phyloP scores from a whole-genome alignment of 2,888 invertebrate genomes.

The Sipunculus nudus region DNA sequence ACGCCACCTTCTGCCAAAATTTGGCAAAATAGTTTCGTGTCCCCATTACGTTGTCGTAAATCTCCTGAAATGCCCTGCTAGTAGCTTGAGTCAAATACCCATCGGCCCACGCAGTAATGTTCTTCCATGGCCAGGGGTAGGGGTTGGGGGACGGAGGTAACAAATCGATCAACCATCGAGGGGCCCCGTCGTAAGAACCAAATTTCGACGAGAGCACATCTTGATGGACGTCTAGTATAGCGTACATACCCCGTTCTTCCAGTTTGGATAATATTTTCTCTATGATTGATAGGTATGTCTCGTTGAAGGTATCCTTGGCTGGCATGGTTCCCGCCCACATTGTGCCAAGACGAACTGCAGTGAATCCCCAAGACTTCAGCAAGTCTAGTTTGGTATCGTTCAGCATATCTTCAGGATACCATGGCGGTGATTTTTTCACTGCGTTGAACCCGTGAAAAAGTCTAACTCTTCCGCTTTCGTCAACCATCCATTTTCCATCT shows the following conservation, averaged over 20 bases:
- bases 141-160: constrained; percentile 39
- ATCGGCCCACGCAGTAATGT: constrained; percentile 41
- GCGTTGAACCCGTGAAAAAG: constrained; percentile 48
- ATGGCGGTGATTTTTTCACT: constrained; percentile 44
- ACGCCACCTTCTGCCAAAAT: constrained; percentile 46
- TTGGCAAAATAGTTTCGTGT: constrained; percentile 36
- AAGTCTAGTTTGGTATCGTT: constrained; percentile 41
- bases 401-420: constrained; percentile 36
- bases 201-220: constrained; percentile 43
- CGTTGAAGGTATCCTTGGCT: constrained; percentile 32
- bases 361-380: constrained; percentile 50
- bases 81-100: constrained; percentile 49
- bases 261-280: constrained; percentile 34
- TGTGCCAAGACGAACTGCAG: constrained; percentile 48
- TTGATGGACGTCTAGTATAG: constrained; percentile 52
- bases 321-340: constrained; percentile 53
- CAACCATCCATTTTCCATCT: constrained; percentile 36
- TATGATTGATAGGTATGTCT: constrained; percentile 45
- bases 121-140: constrained; percentile 49
- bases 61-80: constrained; percentile 45
- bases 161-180: constrained; percentile 45
- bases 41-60: constrained; percentile 44
- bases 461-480: constrained; percentile 35
- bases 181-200: constrained; percentile 48
- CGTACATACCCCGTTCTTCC: constrained; percentile 43